Evolutionary conservation across 2,888 invertebrate species (phyloP).

Genomic region (Busseola fusca): DNA sequence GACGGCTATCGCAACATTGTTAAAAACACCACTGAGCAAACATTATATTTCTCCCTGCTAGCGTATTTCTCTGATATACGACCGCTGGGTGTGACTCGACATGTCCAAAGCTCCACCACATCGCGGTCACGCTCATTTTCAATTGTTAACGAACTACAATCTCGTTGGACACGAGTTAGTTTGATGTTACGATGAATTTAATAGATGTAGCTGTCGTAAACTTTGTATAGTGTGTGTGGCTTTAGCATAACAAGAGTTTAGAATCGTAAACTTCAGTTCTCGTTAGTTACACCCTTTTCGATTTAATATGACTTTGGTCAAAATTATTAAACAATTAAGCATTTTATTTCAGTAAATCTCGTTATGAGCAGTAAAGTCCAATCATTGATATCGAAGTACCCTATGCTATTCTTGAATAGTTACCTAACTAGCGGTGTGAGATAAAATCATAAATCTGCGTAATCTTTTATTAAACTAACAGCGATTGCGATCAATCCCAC

Average conservation of each 20-base stretch:
- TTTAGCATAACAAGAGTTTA: neutral
- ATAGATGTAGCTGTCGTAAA: slow-evolving; percentile 39
- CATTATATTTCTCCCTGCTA: slow-evolving; percentile 45
- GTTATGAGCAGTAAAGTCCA: neutral
- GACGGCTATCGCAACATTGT: slow-evolving; percentile 62
- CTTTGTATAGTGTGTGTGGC: slow-evolving; percentile 16
- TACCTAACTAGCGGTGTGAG: neutral
- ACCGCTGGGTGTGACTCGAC: slow-evolving; percentile 66
- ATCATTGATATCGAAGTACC: neutral
- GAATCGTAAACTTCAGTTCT: neutral
- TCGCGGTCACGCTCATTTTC: slow-evolving; percentile 79
- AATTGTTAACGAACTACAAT: slow-evolving; percentile 77
- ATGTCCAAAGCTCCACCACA: slow-evolving; percentile 64
- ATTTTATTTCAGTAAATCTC: neutral
- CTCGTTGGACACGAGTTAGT: slow-evolving; percentile 60
- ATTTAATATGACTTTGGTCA: neutral
- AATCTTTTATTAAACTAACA: neutral
- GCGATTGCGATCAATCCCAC: slow-evolving; percentile 30
- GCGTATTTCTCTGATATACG: slow-evolving; percentile 53
- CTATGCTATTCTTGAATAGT: neutral
- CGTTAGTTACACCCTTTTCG: neutral
- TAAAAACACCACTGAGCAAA: slow-evolving; percentile 49
- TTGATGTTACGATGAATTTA: slow-evolving; percentile 60
- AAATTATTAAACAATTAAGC: neutral
- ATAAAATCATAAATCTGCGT: slow-evolving; percentile 9